A percentile compares a stretch with the other conserved stretches of the same genome.
Evolutionary conservation across 2,797 vertebrate species (phyloP).

Genomic region (Anguilla obscura): DNA sequence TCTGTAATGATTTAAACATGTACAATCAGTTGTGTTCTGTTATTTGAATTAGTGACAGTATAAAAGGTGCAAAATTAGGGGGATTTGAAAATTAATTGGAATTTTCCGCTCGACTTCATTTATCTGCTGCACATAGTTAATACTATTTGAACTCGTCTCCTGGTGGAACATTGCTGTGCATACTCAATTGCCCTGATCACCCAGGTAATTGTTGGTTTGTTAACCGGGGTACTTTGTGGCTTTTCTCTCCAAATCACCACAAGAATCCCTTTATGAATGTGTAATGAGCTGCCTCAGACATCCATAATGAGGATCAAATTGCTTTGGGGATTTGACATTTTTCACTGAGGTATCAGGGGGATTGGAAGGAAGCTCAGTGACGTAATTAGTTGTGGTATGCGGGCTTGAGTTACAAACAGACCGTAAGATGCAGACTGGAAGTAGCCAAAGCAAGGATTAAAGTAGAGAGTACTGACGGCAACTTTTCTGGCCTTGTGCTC

Average conservation of each 20-base stretch:
- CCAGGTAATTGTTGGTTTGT: slow-evolving; percentile 36
- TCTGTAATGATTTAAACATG: background rate
- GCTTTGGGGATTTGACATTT: slow-evolving; percentile 37
- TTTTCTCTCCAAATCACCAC: slow-evolving; percentile 41
- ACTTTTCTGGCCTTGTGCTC: background rate
- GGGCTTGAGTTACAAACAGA: slow-evolving; percentile 31
- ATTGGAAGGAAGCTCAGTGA: slow-evolving; percentile 28
- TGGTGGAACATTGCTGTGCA: slow-evolving; percentile 7
- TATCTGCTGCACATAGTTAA: background rate
- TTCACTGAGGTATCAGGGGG: slow-evolving; percentile 19
- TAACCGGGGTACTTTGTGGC: slow-evolving; percentile 36
- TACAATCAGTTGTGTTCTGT: background rate
- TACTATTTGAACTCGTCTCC: slow-evolving; percentile 5
- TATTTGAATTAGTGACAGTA: background rate
- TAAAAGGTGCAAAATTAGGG: background rate
- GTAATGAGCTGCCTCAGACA: slow-evolving; percentile 27
- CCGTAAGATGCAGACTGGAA: slow-evolving; percentile 18
- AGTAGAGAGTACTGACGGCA: slow-evolving; percentile 3
- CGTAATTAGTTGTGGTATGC: slow-evolving; percentile 31
- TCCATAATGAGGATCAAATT: slow-evolving; percentile 38
- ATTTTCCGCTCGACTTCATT: background rate
- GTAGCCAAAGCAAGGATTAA: slow-evolving; percentile 25
- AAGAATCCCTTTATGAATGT: slow-evolving; percentile 40
- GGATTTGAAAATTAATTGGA: background rate
- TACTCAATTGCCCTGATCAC: background rate